Evolutionary conservation across 2,797 vertebrate species (phyloP), one percentile per base, ranked within the genome.

Genomic region (Coregonus suidteri): DNA sequence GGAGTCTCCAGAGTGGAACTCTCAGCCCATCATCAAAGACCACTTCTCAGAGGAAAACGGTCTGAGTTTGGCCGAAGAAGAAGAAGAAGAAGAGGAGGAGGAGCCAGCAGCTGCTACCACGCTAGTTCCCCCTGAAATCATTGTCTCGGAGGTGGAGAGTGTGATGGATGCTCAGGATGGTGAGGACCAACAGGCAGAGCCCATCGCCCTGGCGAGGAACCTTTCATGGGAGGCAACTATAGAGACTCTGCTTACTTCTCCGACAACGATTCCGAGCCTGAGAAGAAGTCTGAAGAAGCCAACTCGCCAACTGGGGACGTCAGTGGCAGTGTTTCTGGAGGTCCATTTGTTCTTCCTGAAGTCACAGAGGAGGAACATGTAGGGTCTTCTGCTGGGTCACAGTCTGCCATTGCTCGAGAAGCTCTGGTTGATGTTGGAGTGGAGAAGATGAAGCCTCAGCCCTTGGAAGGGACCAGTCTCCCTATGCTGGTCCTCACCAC

Each of bases 231-330:
- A 25, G 94, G 93, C 71, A 94, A 93, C 86, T 97, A 99, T 34
- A 90, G 98, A 87, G 98, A 99, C 90, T 99, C 98, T 0, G 98
- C 98, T 0, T 99, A 99, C 91, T 99, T 99, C 86, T 99, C 98
- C 3, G 98, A 99, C 85, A 99, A 97, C 4, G 98, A 99, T 81
- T 97, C 95, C 0, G 98, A 99, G 80, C 91, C 96, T 0, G 98
- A 99, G 78, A 98, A 96, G 89, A 98, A 95, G 65, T 0, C 86
- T 0, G 97, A 98, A 35, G 95, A 96, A 31, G 25, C 81, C 0
- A 76, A 73, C 52, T 85, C 81, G 71, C 79, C 89, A 6, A 54
- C 35, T 0, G 74, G 81, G 3, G 79, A 78, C 30, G 84, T 78
- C 6, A 77, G 52, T 9, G 65, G 30, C 25, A 0, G 4, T 34